A percentile compares a stretch with the other conserved stretches of the same genome.
phyloP scores from a whole-genome alignment of 2,797 vertebrate species.

The Poecilia velifera region DNA sequence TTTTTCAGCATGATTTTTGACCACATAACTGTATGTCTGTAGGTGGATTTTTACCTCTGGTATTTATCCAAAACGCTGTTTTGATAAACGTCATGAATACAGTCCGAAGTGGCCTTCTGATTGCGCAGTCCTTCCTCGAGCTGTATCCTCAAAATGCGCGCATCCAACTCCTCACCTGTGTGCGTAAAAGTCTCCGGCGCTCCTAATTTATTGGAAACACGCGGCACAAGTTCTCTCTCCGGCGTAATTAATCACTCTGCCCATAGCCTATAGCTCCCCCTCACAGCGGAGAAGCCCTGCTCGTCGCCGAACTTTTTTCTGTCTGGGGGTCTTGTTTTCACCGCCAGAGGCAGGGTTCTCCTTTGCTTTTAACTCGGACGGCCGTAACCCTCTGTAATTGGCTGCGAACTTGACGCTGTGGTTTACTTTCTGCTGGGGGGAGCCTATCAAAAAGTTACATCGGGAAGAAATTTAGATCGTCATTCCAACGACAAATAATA shows the following conservation, averaged over 20 bases:
- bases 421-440: conserved; percentile 33
- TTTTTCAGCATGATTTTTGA: neutral
- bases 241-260: conserved; percentile 79
- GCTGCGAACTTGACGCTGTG: conserved; percentile 62
- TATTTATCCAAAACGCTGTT: conserved; percentile 51
- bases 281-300: conserved; percentile 51
- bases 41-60: conserved; percentile 62
- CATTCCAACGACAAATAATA: conserved; percentile 22
- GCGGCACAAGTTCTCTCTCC: conserved; percentile 70
- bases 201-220: conserved; percentile 78
- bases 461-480: conserved; percentile 32
- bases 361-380: conserved; percentile 37
- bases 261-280: conserved; percentile 44
- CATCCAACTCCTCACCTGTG: conserved; percentile 75
- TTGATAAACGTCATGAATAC: conserved; percentile 70
- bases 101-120: conserved; percentile 10
- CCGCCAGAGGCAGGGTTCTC: conserved; percentile 75
- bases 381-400: conserved; percentile 67
- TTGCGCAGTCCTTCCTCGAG: neutral
- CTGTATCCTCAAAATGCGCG: conserved; percentile 42
- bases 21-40: neutral
- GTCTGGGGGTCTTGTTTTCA: conserved; percentile 64
- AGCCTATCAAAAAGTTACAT: conserved; percentile 62
- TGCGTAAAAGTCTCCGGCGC: conserved; percentile 74
- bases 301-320: conserved; percentile 58